Conservation (phyloP, 2,888 invertebrate genomes). For the Drosophila kambysellisi region DNA sequence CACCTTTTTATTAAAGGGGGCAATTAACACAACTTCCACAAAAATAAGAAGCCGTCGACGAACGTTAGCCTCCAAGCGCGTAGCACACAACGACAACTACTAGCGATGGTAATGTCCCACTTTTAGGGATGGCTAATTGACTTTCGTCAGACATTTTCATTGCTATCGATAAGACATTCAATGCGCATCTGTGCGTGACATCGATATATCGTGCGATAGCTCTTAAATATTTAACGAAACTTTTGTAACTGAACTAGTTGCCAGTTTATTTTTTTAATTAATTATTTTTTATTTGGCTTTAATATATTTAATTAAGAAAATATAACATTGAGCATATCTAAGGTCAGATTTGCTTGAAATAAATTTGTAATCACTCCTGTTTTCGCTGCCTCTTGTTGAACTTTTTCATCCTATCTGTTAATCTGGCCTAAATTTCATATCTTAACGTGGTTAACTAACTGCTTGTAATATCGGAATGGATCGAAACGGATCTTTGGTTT, state of each 20-base stretch:
- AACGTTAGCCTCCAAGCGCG: slow-evolving; percentile 49
- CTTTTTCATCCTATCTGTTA: slow-evolving; percentile 3
- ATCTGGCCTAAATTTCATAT: not conserved
- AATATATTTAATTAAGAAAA: not conserved
- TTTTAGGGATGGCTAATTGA: not conserved
- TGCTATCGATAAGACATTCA: slow-evolving; percentile 2
- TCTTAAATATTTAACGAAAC: not conserved
- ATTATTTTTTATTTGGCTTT: not conserved
- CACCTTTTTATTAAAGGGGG: slow-evolving; percentile 46
- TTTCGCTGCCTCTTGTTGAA: not conserved
- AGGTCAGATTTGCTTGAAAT: not conserved
- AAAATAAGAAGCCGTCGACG: slow-evolving; percentile 16
- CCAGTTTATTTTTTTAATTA: no score
- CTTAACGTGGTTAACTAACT: not conserved
- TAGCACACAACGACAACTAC: slow-evolving; percentile 40
- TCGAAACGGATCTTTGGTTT: not conserved
- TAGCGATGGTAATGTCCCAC: slow-evolving; percentile 11
- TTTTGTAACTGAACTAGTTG: not conserved
- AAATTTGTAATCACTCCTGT: not conserved
- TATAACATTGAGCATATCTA: not conserved
- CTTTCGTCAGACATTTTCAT: slow-evolving; percentile 1
- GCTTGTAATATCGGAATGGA: not conserved
- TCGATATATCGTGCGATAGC: not conserved
- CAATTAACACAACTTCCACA: slow-evolving; percentile 26
- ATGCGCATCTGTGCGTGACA: not conserved